phyloP scores from a whole-genome alignment of 2,888 invertebrate genomes.

The Himalopsyche tibetana region DNA sequence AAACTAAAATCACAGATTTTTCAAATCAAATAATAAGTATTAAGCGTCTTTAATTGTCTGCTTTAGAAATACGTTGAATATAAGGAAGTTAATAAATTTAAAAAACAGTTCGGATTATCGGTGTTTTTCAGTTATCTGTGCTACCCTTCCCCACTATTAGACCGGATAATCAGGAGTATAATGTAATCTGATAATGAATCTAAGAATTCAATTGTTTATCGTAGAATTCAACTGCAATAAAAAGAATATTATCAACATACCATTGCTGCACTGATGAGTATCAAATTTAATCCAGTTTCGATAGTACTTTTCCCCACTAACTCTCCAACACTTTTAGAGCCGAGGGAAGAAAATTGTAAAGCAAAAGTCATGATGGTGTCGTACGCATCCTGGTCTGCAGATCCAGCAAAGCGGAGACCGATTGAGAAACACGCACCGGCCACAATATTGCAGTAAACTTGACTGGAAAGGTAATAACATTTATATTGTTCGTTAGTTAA shows the following conservation, averaged over 20 bases:
- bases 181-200: no score
- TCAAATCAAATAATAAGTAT: no score
- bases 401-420: slow-evolving; percentile 95
- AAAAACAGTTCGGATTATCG: no score
- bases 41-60: no score
- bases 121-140: no score
- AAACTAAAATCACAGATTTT: no score
- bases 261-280: slow-evolving; percentile 88
- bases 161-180: no score
- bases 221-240: neutral
- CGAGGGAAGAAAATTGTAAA: slow-evolving; percentile 81
- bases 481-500: slow-evolving; percentile 48
- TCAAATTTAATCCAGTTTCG: slow-evolving; percentile 91
- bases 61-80: no score
- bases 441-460: slow-evolving; percentile 97
- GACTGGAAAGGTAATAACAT: slow-evolving; percentile 76
- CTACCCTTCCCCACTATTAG: no score
- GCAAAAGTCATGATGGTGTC: slow-evolving; percentile 86
- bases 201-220: neutral
- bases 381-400: slow-evolving; percentile 89
- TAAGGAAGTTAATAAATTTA: no score
- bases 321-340: slow-evolving; percentile 86
- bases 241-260: slow-evolving; percentile 72
- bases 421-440: slow-evolving; percentile 96
- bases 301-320: slow-evolving; percentile 93